Percentiles rank a stretch among this genome's conserved stretches.
phyloP scores from a whole-genome alignment of 2,797 vertebrate genomes.

The Masticophis lateralis region DNA sequence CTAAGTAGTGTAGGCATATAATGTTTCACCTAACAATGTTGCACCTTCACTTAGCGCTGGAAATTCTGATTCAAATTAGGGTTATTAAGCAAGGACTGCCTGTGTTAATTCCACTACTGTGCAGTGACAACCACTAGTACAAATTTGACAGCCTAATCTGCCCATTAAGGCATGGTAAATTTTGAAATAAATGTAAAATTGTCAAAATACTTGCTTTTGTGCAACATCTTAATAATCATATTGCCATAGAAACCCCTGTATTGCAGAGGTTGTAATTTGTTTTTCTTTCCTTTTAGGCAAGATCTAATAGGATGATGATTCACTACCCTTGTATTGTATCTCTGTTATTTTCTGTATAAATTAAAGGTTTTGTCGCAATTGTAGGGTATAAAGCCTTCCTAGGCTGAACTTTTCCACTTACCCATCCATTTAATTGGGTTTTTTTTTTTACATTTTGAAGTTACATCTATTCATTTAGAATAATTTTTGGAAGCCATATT shows the following conservation, averaged over 20 bases:
- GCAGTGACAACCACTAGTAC: background rate
- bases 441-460: background rate
- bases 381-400: background rate
- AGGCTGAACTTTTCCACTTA: background rate
- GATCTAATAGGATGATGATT: slow-evolving; percentile 5
- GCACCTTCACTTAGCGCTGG: background rate
- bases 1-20: background rate
- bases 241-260: slow-evolving; percentile 50
- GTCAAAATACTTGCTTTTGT: slow-evolving; percentile 23
- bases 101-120: background rate
- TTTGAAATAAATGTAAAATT: slow-evolving; percentile 5
- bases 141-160: slow-evolving; percentile 22
- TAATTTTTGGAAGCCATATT: background rate
- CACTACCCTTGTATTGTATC: background rate
- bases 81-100: background rate
- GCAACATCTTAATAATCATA: background rate
- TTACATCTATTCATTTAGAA: background rate
- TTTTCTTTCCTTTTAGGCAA: slow-evolving; percentile 28
- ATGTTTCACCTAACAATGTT: background rate
- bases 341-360: background rate
- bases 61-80: background rate
- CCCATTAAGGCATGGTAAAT: background rate
- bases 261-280: slow-evolving; percentile 34
- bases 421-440: background rate
- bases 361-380: background rate